Evolutionary conservation across 92 coral and sea anemone species (phyloP).

Genomic region (Muricea muricata): DNA sequence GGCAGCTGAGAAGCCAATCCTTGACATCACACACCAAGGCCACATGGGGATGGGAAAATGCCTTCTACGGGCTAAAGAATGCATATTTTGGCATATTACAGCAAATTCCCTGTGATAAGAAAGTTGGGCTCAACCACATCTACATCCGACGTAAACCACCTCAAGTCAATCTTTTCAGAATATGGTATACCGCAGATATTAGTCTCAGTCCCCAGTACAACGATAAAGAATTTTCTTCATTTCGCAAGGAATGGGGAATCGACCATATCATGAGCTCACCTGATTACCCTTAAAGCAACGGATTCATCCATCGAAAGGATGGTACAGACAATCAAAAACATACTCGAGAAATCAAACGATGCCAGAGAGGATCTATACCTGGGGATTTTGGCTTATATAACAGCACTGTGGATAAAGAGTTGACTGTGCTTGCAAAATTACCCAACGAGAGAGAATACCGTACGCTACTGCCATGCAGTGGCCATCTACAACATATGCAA

Average conservation of each 20-base stretch:
- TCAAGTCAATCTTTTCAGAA: slow-evolving; percentile 65
- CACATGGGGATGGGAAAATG: slow-evolving; percentile 30
- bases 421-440: slow-evolving; percentile 7
- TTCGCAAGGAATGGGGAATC: slow-evolving; percentile 51
- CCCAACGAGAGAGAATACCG: slow-evolving; percentile 60
- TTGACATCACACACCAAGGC: background rate
- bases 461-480: slow-evolving; percentile 63
- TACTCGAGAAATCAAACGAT: background rate
- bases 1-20: background rate
- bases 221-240: slow-evolving; percentile 48
- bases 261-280: slow-evolving; percentile 62
- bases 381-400: background rate
- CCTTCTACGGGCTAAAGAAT: slow-evolving; percentile 23
- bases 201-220: slow-evolving; percentile 49
- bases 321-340: slow-evolving; percentile 41
- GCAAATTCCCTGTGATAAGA: slow-evolving; percentile 59
- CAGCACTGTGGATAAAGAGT: background rate
- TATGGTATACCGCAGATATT: slow-evolving; percentile 60
- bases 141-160: slow-evolving; percentile 43
- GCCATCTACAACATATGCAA: slow-evolving; percentile 62
- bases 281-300: slow-evolving; percentile 51
- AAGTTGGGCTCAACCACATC: slow-evolving; percentile 54
- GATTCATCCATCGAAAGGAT: slow-evolving; percentile 38
- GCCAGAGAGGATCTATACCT: background rate
- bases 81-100: slow-evolving; percentile 46